Percentiles rank a stretch among this genome's conserved stretches.
Evolutionary conservation across 2,888 invertebrate species (phyloP).

Genomic region (Caenorhabditis sinica): DNA sequence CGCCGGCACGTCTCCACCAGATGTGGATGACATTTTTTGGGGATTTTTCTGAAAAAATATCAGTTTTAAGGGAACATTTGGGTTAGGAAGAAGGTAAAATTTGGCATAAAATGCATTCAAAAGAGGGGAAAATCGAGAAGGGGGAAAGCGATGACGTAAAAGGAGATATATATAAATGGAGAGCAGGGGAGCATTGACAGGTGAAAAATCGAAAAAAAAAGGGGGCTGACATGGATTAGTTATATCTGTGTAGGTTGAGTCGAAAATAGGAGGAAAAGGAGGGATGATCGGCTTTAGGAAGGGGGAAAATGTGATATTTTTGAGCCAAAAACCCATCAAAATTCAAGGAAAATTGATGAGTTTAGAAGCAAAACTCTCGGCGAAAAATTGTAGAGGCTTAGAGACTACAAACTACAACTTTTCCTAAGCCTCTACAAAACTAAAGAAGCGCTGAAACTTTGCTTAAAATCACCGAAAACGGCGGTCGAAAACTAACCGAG

Average conservation of each 20-base stretch:
- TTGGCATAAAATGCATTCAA: not conserved
- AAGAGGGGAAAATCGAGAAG: not conserved
- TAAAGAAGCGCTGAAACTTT: too few species aligned
- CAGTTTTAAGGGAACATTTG: not conserved
- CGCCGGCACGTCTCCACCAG: constrained; percentile 47
- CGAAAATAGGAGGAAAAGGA: not conserved
- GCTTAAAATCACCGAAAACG: not conserved
- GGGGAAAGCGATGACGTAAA: not conserved
- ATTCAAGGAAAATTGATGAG: too few species aligned
- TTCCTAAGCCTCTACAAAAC: too few species aligned
- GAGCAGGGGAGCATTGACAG: too few species aligned
- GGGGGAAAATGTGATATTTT: not conserved
- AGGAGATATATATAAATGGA: too few species aligned
- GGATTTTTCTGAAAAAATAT: not conserved
- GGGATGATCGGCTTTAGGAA: not conserved
- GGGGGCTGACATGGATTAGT: too few species aligned
- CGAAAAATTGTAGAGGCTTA: not conserved
- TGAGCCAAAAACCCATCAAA: not conserved
- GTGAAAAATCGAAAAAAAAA: not conserved
- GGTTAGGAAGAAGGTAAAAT: not conserved
- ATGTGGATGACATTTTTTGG: constrained; percentile 58
- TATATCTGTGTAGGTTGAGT: too few species aligned
- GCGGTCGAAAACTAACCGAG: not conserved
- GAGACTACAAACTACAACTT: constrained; percentile 2
- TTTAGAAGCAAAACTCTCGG: too few species aligned